These are phyloP conservation scores for Caranx melampygus DNA, from an alignment of 2,113 vertebrate species.

Conservation along the genomic window DNA sequence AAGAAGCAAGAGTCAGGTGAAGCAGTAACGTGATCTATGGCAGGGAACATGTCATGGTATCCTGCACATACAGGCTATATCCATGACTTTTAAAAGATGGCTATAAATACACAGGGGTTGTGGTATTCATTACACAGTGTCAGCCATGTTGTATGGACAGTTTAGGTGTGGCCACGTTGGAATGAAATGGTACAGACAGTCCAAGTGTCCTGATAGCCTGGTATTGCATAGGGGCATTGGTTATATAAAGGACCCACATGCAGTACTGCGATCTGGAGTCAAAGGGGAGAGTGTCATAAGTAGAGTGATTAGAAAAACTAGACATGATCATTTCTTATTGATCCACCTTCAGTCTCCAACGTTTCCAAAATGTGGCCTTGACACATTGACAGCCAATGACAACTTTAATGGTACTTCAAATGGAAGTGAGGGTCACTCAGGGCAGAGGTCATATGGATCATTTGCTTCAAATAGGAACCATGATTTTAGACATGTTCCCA, in stretches of 20 bases:
- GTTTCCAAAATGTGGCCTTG: background rate
- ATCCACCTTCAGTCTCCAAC: background rate
- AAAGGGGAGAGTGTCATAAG: background rate
- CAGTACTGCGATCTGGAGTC: background rate
- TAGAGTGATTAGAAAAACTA: background rate
- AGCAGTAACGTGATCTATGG: constrained; percentile 61
- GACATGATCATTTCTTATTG: background rate
- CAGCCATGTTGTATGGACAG: constrained; percentile 11
- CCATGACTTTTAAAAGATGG: constrained; percentile 32
- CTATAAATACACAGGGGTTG: constrained; percentile 68
- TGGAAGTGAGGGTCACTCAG: too few relatives aligned
- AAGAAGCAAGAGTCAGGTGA: constrained; percentile 59
- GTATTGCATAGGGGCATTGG: background rate
- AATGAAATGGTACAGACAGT: background rate
- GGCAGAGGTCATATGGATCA: too few relatives aligned
- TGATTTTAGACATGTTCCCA: background rate
- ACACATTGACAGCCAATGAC: background rate
- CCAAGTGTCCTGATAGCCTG: background rate
- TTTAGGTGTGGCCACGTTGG: background rate
- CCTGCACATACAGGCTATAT: constrained; percentile 43
- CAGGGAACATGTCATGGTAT: constrained; percentile 54
- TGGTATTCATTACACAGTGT: constrained; percentile 60
- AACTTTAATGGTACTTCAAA: background rate
- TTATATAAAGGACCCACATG: background rate
- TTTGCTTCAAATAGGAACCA: too few relatives aligned